These are phyloP conservation scores for Acleris laterana DNA, from an alignment of 2,888 invertebrate genomes.

Conservation along the genomic window DNA sequence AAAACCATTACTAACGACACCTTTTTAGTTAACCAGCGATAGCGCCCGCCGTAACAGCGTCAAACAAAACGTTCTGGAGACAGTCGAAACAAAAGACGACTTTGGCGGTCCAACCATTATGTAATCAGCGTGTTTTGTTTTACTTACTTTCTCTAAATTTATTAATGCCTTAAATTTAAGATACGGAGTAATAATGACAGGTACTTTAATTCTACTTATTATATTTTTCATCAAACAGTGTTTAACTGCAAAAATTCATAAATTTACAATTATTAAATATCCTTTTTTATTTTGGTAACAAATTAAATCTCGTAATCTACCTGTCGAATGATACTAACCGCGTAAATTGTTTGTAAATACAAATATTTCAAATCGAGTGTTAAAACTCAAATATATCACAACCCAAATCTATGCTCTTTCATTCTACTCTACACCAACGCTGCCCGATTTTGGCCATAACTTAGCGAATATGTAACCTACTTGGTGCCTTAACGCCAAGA, in stretches of 20 bases:
- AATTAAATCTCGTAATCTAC: too few species aligned
- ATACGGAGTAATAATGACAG: not conserved
- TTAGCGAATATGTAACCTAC: slow-evolving; percentile 37
- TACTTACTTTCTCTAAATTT: slow-evolving; percentile 22
- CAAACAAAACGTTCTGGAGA: slow-evolving; percentile 68
- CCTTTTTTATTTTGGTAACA: too few species aligned
- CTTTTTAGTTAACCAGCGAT: slow-evolving; percentile 83
- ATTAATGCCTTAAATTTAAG: slow-evolving; percentile 10
- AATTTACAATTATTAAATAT: too few species aligned
- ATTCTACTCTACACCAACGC: slow-evolving; percentile 5
- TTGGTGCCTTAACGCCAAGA: slow-evolving; percentile 28
- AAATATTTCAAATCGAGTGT: not conserved
- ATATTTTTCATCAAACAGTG: too few species aligned
- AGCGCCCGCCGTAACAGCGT: slow-evolving; percentile 62
- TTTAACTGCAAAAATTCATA: too few species aligned
- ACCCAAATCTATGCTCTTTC: not conserved
- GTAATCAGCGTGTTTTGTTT: slow-evolving; percentile 25
- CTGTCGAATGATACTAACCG: too few species aligned
- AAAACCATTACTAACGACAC: slow-evolving; percentile 84
- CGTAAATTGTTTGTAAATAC: too few species aligned
- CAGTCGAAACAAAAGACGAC: slow-evolving; percentile 50
- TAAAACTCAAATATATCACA: not conserved
- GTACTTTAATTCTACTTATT: too few species aligned
- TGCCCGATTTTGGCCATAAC: slow-evolving; percentile 18
- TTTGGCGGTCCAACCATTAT: slow-evolving; percentile 45